These are phyloP conservation scores for Nemotelus nigrinus DNA, from an alignment of 2,888 invertebrate species.

Conservation along the genomic window DNA sequence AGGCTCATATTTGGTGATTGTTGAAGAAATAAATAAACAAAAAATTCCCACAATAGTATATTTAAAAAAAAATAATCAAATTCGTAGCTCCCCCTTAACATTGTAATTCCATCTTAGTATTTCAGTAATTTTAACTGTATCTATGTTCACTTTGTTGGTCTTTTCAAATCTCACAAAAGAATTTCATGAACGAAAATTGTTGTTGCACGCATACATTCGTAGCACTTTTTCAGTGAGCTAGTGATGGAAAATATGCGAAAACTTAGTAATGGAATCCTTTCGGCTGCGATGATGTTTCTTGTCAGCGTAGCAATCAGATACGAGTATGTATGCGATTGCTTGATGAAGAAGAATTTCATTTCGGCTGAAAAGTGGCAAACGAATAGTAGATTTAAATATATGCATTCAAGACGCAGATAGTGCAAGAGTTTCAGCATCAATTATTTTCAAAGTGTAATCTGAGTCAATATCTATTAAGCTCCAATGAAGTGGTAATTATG, in stretches of 20 bases:
- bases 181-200: background rate
- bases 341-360: conserved; percentile 22
- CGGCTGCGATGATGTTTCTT: background rate
- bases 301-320: background rate
- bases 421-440: too few species aligned
- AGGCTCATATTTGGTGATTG: too few species aligned
- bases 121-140: background rate
- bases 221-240: background rate
- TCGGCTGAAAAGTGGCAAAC: background rate
- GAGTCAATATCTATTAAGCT: too few species aligned
- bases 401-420: too few species aligned
- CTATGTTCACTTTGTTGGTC: conserved; percentile 4
- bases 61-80: too few species aligned
- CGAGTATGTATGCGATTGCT: background rate
- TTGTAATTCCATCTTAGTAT: background rate
- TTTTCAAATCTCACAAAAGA: background rate
- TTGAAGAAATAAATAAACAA: too few species aligned
- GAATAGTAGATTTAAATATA: too few species aligned
- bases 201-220: background rate
- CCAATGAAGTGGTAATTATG: too few species aligned
- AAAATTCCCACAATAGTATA: too few species aligned
- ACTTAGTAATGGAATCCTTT: conserved; percentile 11
- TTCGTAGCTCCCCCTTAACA: too few species aligned
- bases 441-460: too few species aligned
- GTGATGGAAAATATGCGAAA: background rate